phyloP scores from a whole-genome alignment of 2,888 invertebrate species.

The Lepeophtheirus nordmannii region DNA sequence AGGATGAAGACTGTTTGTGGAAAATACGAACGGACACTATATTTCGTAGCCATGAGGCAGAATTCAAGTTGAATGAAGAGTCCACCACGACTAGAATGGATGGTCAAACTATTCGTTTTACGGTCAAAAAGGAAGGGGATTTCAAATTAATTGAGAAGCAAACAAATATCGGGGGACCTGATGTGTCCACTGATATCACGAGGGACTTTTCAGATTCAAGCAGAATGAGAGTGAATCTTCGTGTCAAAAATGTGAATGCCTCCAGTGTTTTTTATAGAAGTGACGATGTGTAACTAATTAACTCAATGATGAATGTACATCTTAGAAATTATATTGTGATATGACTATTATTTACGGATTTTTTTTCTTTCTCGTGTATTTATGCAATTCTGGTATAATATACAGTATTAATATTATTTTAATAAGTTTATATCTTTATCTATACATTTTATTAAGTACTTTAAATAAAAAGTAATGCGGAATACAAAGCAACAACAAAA shows the following conservation, averaged over 20 bases:
- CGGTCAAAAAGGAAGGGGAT: neutral
- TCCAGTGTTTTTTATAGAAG: slow-evolving; percentile 2
- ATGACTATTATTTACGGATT: too few species aligned
- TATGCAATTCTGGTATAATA: too few species aligned
- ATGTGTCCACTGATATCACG: neutral
- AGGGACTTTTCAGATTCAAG: neutral
- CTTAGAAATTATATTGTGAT: too few species aligned
- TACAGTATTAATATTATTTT: too few species aligned
- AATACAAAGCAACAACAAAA: too few species aligned
- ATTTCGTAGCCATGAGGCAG: slow-evolving; percentile 16
- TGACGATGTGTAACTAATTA: neutral
- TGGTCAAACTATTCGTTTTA: slow-evolving; percentile 5
- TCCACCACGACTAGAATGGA: slow-evolving; percentile 9
- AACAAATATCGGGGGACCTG: neutral
- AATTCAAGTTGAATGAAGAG: slow-evolving; percentile 10
- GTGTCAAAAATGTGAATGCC: slow-evolving; percentile 8
- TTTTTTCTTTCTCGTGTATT: too few species aligned
- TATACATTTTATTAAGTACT: too few species aligned
- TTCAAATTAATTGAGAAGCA: slow-evolving; percentile 7
- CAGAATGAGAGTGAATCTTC: slow-evolving; percentile 11
- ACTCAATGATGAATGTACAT: too few species aligned
- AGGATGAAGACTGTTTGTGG: slow-evolving; percentile 12
- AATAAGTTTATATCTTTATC: too few species aligned
- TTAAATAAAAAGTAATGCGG: too few species aligned
- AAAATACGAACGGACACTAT: slow-evolving; percentile 17